phyloP scores from a whole-genome alignment of 2,113 vertebrate genomes.

The Microcebus lehilahytsara region DNA sequence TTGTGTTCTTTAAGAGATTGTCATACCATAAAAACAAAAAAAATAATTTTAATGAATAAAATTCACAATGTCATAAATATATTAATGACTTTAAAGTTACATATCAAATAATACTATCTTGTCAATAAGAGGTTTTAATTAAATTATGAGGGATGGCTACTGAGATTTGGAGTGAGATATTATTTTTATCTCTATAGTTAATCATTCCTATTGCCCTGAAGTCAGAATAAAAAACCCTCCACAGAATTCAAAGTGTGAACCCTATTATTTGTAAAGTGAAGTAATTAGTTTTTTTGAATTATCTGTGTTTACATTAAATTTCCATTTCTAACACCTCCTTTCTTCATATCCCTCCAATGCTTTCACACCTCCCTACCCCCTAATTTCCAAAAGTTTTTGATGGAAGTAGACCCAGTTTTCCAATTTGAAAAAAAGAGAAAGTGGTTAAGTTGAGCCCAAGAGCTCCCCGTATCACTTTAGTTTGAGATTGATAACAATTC shows the following conservation, averaged over 20 bases:
- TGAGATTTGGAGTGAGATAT: background rate
- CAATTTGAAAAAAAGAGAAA: background rate
- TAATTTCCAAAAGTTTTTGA: background rate
- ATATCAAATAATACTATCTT: background rate
- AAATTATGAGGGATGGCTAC: slow-evolving; percentile 4
- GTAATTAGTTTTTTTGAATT: slow-evolving; percentile 23
- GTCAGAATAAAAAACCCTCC: background rate
- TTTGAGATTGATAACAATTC: background rate
- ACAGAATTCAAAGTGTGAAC: slow-evolving; percentile 12
- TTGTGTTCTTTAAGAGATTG: background rate
- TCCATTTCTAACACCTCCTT: background rate
- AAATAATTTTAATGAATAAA: slow-evolving; percentile 48
- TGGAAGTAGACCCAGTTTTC: background rate
- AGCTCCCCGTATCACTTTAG: background rate
- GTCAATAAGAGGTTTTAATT: slow-evolving; percentile 29
- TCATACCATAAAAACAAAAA: slow-evolving; percentile 29
- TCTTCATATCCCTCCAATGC: background rate
- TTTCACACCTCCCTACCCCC: background rate
- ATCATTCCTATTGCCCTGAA: background rate
- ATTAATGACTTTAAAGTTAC: slow-evolving; percentile 38
- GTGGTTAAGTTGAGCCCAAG: background rate
- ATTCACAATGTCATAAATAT: background rate
- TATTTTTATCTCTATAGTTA: slow-evolving; percentile 33
- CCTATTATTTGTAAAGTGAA: slow-evolving; percentile 32
- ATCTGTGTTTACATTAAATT: background rate